Evolutionary conservation across 2,113 vertebrate genomes (phyloP), one percentile per base, ranked within the genome.

Genomic region (Alces alces): DNA sequence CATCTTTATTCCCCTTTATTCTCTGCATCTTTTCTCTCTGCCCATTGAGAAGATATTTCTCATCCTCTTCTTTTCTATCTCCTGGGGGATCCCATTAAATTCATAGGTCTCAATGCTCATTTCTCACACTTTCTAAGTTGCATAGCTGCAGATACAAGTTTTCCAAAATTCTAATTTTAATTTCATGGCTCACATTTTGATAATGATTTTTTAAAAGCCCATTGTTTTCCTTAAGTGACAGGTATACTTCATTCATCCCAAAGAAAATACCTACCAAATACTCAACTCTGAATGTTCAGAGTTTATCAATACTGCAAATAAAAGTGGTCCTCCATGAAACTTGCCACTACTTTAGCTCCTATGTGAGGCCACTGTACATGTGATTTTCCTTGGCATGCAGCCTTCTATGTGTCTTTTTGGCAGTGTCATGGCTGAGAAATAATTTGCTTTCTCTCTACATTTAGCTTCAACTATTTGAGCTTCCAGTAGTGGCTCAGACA

Each of bases 151-250:
- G 54, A 54, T 25, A n/a, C 8, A 61, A 3, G 6, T 64, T 97
- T 96, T 45, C 76, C n/a, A 90, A 97, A 94, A 86, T 61, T 91
- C 54, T 61, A 76, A 91, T 87, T 78, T 85, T 85, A 3, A 28
- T 54, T 78, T 88, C 23, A 5, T 10, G 80, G 43, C 50, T 82
- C 79, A 54, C 12, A 82, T 89, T 94, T 91, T 55, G 83, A 82
- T 64, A 78, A 15, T 6, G 25, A 61, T 33, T 79, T 91, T 79
- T 86, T 25, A 1, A 39, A 92, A 82, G 39, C 9, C 3, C 17
- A 36, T 79, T 36, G 27, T 60, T 97, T 84, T 57, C 17, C 36
- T 95, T 52, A 60, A 97, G 19, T 52, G 70, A 55, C 17, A 87
- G 82, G 33, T 23, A 86, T 23, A 14, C 25, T 47, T 57, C 10